Percentiles rank a stretch among this genome's conserved stretches.
These are phyloP conservation scores for Orthonyx spaldingii DNA, from an alignment of 2,113 vertebrate species.

Conservation along the genomic window DNA sequence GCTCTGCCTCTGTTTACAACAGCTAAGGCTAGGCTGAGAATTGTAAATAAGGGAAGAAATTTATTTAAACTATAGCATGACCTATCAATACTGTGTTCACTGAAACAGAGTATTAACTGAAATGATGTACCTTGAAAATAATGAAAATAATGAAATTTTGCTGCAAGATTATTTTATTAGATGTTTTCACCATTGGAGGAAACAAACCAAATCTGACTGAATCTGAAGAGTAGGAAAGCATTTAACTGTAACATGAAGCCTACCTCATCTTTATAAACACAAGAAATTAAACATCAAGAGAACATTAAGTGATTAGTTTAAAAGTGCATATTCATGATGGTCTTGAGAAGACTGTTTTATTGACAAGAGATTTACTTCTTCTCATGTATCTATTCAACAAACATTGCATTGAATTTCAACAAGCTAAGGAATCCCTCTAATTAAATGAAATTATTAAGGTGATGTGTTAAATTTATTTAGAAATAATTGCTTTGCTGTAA, in stretches of 20 bases:
- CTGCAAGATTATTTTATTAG: background rate
- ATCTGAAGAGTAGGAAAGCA: background rate
- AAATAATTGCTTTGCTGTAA: background rate
- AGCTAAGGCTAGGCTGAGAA: background rate
- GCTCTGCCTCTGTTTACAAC: background rate
- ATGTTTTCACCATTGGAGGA: background rate
- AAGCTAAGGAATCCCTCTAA: background rate
- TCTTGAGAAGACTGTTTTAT: background rate
- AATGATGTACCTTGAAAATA: background rate
- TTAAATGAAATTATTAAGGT: background rate
- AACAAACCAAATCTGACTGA: background rate
- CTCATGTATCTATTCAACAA: background rate
- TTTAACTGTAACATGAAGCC: background rate
- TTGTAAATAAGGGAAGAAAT: background rate
- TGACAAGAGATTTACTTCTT: background rate
- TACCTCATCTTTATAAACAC: background rate
- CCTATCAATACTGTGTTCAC: background rate
- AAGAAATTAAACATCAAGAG: background rate
- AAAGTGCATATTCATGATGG: background rate
- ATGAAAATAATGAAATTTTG: background rate
- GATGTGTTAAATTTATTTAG: background rate
- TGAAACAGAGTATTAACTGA: background rate
- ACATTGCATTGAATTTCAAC: background rate
- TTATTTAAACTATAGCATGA: background rate
- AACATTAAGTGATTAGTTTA: background rate